Evolutionary conservation across 2,888 invertebrate species (phyloP), one percentile per base, ranked within the genome.

Genomic region (Norana najaformis): DNA sequence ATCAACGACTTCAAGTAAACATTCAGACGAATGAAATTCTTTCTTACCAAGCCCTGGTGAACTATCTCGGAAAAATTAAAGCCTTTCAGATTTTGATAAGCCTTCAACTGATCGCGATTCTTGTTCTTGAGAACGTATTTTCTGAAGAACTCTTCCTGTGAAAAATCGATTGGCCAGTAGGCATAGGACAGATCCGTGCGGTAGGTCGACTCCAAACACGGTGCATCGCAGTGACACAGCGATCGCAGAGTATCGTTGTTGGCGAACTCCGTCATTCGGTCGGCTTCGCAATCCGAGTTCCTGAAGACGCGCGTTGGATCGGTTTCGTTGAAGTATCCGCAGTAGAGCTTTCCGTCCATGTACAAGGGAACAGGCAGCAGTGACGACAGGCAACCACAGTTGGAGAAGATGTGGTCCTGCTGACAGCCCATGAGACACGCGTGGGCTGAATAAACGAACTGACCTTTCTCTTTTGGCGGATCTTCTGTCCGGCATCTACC

Each of bases 21-120:
- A 37, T 91, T 91, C 39, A 91, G 83, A 20, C 91, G 91, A 20
- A 83, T 88, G 38, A 91, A 91, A 53, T 91, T 91, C 83, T 90
- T 91, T 8, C 91, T 20, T 5, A 91, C 90, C 20, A 91, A 38
- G 18, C 91, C 91, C 41, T 38, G 36, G 69, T 41, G 36, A 39
- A 89, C 83, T 23, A 91, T 83, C 39, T 91, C 47, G 18, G 90
- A 38, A 18, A 39, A 88, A 41, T 91, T 90, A 69, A 83, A 38
- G 0, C 36, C 38, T 16, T 23, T 82, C 88, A 91, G 90, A 34
- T 90, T 91, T 37, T 83, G n/a, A 47, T 83, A 90, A 11, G 90
- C 90, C 38, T 90, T 91, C 36, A 90, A 18, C 69, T 69, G 69
- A 13, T 69, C 69, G n/a, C 69, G 69, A n/a, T 69, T 69, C 69